Base-by-base conservation (phyloP, 2,113 vertebrate genomes). In the Perca schrenkii region DNA sequence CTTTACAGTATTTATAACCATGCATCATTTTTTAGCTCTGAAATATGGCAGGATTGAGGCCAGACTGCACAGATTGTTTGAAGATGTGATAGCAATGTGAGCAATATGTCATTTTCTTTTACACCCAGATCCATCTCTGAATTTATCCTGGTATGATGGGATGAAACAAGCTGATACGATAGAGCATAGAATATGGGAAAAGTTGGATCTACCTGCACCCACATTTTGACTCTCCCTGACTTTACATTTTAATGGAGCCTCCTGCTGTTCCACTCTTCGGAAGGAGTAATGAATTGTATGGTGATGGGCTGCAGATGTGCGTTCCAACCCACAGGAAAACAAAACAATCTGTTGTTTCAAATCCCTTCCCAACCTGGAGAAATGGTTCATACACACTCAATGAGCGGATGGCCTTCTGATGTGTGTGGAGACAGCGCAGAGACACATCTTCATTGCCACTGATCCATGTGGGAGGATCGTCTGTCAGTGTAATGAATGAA, bases 401-500 rank as follows among this genome's bases (percentile, higher is more conserved):
- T 57, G 34, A 71, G 25, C 4, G 54, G 43, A 69, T 19, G 47
- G 64, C 6, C 60, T 74, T 80, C 69, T 43, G 40, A 16, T 2
- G 1, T 21, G 28, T 13, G 4, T 17, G 25, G 47, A 25, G 77
- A 56, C 36, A 5, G 19, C 2, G 8, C 52, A 12, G 53, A 31
- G 25, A 49, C 52, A 21, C 4, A 1, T 74, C 56, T 79, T 69
- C 50, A 63, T 54, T 49, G 54, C 66, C 53, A 40, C 6, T 22
- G 50, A 54, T 77, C 46, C 54, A 19, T 22, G 43, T 84, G 28
- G 64, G 60, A 79, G 47, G 54, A 64, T 53, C 79, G 53, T 61
- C 28, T 73, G 76, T 85, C 49, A 46, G 40, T 11, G 15, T 70
- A 70, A 74, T 74, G 14, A 79, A 88, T 82, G 62, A 73, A 77